phyloP scores from a whole-genome alignment of 30 jellyfish, hydroid and myxozoan species.

The Aurelia sp. region DNA sequence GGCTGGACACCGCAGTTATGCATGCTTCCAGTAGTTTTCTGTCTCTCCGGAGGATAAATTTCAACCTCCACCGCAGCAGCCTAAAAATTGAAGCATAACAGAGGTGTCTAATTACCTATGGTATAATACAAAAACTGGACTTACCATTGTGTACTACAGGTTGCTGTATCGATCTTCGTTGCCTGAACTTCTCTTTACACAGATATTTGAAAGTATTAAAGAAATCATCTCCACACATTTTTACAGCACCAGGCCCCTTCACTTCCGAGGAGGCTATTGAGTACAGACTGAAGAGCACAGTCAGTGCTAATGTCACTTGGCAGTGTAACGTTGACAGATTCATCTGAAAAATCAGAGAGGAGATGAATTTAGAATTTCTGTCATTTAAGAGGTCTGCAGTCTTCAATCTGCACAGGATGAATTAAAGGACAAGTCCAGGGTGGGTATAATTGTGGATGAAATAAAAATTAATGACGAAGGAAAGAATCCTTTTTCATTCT shows the following conservation, averaged over 20 bases:
- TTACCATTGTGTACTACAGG: no score
- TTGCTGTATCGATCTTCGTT: conserved; percentile 22
- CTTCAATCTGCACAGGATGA: neutral
- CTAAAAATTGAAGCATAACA: no score
- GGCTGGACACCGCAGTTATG: no score
- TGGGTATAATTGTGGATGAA: neutral
- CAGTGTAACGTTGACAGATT: conserved; percentile 37
- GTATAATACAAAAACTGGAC: no score
- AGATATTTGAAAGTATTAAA: conserved; percentile 11
- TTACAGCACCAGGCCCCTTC: conserved; percentile 43
- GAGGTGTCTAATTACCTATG: no score
- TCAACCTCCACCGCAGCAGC: no score
- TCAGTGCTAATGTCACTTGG: conserved; percentile 11
- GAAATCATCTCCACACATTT: conserved; percentile 46
- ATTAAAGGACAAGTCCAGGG: neutral
- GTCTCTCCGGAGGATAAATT: no score
- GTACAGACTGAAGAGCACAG: conserved; percentile 26
- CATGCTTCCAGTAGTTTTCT: no score
- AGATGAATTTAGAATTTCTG: no score
- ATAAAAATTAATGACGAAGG: neutral
- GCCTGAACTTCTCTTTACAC: conserved; percentile 9
- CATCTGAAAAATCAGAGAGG: conserved; percentile 35
- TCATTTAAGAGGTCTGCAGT: neutral
- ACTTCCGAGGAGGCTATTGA: conserved; percentile 1
- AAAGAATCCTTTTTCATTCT: no score